These are phyloP conservation scores for Cheilosia vulpina DNA, from an alignment of 2,888 invertebrate genomes.

Conservation along the genomic window DNA sequence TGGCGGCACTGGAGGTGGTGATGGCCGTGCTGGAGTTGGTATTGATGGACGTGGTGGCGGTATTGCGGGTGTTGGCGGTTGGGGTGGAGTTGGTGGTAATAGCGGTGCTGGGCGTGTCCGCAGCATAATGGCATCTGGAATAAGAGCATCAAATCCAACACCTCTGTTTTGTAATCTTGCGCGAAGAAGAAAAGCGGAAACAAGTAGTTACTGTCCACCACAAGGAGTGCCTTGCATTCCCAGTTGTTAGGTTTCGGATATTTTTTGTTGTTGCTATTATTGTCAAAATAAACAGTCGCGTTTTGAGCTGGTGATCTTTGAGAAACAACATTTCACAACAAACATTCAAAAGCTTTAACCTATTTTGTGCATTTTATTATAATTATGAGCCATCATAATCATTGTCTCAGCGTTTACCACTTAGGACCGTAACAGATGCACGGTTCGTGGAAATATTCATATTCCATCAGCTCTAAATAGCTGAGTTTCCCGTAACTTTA, in stretches of 20 bases:
- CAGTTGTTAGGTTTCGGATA: conserved; percentile 29
- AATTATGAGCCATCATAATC: no score
- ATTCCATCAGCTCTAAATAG: no score
- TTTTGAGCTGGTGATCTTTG: no score
- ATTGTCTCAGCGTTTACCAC: no score
- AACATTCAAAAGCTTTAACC: no score
- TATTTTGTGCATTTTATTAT: not conserved
- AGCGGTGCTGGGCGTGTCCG: conserved; percentile 7
- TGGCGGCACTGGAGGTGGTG: not conserved
- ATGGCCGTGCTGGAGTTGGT: conserved; percentile 35
- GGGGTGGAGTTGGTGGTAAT: conserved; percentile 4
- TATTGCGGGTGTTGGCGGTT: not conserved
- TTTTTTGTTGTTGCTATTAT: not conserved
- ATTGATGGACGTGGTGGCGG: conserved; percentile 20
- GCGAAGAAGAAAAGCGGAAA: conserved; percentile 41
- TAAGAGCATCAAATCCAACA: conserved; percentile 17
- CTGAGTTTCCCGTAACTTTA: no score
- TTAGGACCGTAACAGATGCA: no score
- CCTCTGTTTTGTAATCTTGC: conserved; percentile 54
- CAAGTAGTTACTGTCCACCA: not conserved
- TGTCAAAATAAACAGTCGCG: no score
- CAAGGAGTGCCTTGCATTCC: conserved; percentile 27
- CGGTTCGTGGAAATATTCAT: no score
- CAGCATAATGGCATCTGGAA: conserved; percentile 11
- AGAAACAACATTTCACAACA: no score